These are phyloP conservation scores for Symphodus melops DNA, from an alignment of 2,113 vertebrate genomes.

Conservation along the genomic window DNA sequence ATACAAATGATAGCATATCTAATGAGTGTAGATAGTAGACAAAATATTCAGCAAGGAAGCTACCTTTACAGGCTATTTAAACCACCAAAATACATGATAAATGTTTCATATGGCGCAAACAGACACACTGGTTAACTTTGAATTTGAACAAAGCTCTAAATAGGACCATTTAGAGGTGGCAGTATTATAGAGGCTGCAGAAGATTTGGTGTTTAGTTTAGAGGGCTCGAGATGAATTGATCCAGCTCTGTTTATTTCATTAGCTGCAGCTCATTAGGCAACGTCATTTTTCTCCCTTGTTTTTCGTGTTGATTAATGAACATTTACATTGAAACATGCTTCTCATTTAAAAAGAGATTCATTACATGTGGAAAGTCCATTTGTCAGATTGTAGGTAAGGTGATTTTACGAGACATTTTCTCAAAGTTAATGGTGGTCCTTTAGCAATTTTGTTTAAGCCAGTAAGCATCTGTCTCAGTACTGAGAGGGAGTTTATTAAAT, in stretches of 20 bases:
- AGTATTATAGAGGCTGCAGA: constrained; percentile 21
- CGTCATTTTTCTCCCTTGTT: constrained; percentile 28
- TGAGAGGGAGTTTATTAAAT: no score
- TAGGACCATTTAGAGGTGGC: constrained; percentile 10
- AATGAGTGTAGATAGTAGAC: background rate
- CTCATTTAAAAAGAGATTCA: constrained; percentile 40
- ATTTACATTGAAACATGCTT: constrained; percentile 23
- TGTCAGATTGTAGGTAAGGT: constrained; percentile 8
- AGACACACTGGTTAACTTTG: constrained; percentile 39
- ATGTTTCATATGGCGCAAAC: background rate
- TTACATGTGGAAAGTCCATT: background rate
- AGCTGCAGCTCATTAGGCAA: constrained; percentile 50
- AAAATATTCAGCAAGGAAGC: background rate
- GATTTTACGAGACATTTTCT: background rate
- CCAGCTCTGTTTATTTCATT: constrained; percentile 51
- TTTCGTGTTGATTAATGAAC: constrained; percentile 45
- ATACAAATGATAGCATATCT: no score
- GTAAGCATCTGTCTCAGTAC: background rate
- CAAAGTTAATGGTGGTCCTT: background rate
- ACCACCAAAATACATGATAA: constrained; percentile 12
- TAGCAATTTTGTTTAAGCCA: background rate
- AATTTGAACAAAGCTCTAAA: constrained; percentile 43
- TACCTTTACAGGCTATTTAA: constrained; percentile 6
- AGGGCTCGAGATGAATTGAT: constrained; percentile 39
- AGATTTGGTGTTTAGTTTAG: constrained; percentile 20